These are phyloP conservation scores for Scytalopus superciliaris DNA, from an alignment of 2,113 vertebrate genomes.

Conservation along the genomic window DNA sequence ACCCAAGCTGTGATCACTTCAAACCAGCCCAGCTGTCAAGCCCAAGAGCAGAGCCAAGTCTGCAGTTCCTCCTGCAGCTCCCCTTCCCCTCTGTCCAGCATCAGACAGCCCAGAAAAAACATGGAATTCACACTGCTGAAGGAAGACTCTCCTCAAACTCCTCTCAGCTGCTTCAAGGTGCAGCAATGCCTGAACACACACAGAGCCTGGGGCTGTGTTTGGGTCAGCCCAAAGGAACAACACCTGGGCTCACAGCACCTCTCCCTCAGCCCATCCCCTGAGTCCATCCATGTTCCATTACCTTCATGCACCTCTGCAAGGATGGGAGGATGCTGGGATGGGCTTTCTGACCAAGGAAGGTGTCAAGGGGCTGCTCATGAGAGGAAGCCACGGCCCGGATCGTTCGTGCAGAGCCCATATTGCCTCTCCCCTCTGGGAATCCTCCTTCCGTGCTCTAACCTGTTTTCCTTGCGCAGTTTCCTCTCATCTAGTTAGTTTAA, in stretches of 20 bases:
- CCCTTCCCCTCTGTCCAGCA: not conserved
- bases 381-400: not conserved
- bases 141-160: not conserved
- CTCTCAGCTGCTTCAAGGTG: not conserved
- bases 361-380: not conserved
- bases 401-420: not conserved
- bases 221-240: not conserved
- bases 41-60: not conserved
- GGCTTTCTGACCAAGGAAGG: not conserved
- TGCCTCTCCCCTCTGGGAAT: not conserved
- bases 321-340: not conserved
- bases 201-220: not conserved
- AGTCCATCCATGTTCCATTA: not conserved
- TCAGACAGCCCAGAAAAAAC: not conserved
- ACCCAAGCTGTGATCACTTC: not conserved
- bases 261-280: not conserved
- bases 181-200: not conserved
- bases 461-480: not conserved
- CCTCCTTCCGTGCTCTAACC: not conserved
- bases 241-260: not conserved
- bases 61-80: not conserved
- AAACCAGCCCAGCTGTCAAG: not conserved
- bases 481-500: slow-evolving; percentile 49
- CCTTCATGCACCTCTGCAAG: not conserved
- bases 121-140: not conserved